Conservation (phyloP, 2,888 invertebrate genomes). For the Ptilodon capucinus region DNA sequence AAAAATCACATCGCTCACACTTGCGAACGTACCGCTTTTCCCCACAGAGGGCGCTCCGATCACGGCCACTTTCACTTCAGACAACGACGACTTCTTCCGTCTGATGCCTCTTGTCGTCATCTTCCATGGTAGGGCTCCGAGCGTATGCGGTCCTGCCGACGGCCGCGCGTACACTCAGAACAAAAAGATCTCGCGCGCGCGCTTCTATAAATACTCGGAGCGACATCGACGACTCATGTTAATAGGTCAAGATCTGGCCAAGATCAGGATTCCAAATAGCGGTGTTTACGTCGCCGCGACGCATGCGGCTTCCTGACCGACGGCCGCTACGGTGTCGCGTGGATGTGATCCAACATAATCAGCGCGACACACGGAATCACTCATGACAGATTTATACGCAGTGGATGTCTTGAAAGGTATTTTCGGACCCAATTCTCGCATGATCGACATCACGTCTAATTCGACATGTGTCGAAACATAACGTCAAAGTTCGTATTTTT, state of each 20-base stretch:
- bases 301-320: constrained; percentile 52
- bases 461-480: too few species aligned
- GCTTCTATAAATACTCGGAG: constrained; percentile 72
- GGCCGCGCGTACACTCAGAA: constrained; percentile 50
- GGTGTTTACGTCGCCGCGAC: constrained; percentile 63
- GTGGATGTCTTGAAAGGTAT: too few species aligned
- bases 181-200: constrained; percentile 60
- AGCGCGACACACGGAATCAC: constrained; percentile 15
- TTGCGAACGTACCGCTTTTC: constrained; percentile 90
- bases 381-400: constrained; percentile 7
- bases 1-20: constrained; percentile 12
- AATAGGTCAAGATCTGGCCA: constrained; percentile 83
- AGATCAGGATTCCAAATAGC: constrained; percentile 74
- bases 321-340: constrained; percentile 29
- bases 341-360: constrained; percentile 39
- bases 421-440: too few species aligned
- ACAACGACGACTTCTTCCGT: constrained; percentile 93
- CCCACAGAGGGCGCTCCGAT: constrained; percentile 95
- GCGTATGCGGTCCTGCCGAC: constrained; percentile 48
- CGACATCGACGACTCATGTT: constrained; percentile 74
- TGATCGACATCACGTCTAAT: too few species aligned
- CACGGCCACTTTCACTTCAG: constrained; percentile 95
- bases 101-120: constrained; percentile 92
- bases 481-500: too few species aligned
- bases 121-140: constrained; percentile 48